Evolutionary conservation across 2,888 invertebrate species (phyloP).

Genomic region (Ganaspis brasiliensis): DNA sequence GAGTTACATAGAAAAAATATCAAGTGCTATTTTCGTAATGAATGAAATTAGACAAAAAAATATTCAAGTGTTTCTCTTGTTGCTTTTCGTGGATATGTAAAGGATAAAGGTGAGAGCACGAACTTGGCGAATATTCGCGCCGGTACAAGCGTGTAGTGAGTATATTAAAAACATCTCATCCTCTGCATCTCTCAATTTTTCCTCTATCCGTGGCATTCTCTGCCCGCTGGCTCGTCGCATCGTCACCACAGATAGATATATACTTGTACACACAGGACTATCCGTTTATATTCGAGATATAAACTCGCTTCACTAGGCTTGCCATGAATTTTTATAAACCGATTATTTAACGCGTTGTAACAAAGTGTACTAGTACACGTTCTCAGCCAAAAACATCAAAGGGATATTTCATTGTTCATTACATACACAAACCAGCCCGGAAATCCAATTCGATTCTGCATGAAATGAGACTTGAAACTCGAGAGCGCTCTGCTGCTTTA

Average conservation of each 20-base stretch:
- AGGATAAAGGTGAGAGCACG: constrained; percentile 44
- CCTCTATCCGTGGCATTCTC: constrained; percentile 57
- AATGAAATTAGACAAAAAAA: constrained; percentile 74
- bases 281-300: constrained; percentile 56
- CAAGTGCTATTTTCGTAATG: constrained; percentile 35
- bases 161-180: constrained; percentile 67
- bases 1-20: background rate
- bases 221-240: constrained; percentile 49
- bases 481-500: constrained; percentile 73
- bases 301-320: constrained; percentile 67
- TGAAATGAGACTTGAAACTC: constrained; percentile 77
- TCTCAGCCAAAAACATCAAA: constrained; percentile 74
- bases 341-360: constrained; percentile 77
- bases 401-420: constrained; percentile 66
- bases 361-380: constrained; percentile 64
- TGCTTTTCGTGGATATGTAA: constrained; percentile 56
- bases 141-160: constrained; percentile 68
- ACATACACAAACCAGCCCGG: constrained; percentile 67
- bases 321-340: constrained; percentile 78
- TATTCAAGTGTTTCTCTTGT: constrained; percentile 64
- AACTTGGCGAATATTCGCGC: constrained; percentile 62
- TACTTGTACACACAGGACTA: constrained; percentile 16
- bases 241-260: constrained; percentile 53
- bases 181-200: constrained; percentile 61
- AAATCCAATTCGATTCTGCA: constrained; percentile 79